Evolutionary conservation across 1,140 invertebrate species (phyloP).

Genomic region (Aphidius gifuensis): DNA sequence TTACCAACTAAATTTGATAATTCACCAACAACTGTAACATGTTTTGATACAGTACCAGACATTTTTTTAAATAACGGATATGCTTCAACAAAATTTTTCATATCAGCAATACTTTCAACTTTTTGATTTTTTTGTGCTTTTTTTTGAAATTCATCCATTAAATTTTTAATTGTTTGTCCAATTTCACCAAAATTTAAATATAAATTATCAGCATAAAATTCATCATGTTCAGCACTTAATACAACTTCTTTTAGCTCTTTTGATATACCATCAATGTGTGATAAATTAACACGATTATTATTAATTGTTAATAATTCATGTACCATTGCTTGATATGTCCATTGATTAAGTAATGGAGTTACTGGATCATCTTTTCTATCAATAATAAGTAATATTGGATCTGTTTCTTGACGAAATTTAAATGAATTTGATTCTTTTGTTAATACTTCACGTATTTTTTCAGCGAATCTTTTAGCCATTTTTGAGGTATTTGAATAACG

Average conservation of each 20-base stretch:
- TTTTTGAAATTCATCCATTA: constrained; percentile 97
- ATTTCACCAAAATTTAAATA: constrained; percentile 98
- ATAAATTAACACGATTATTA: constrained; percentile 92
- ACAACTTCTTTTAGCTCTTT: constrained; percentile 93
- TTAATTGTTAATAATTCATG: constrained; percentile 93
- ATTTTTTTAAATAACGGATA: constrained; percentile 99
- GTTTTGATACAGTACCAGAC: constrained; percentile 96
- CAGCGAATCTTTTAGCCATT: constrained; percentile 81
- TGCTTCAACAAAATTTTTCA: constrained; percentile 98
- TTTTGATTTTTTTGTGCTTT: constrained; percentile 95
- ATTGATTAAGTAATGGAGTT: constrained; percentile 96
- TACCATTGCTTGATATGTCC: constrained; percentile 99
- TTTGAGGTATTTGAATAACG: constrained; percentile 88
- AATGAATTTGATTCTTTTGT: constrained; percentile 84
- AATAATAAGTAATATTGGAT: constrained; percentile 80
- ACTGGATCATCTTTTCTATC: constrained; percentile 92
- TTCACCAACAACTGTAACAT: constrained; percentile 94
- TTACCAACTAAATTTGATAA: constrained; percentile 80
- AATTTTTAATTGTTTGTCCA: constrained; percentile 91
- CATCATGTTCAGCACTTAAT: constrained; percentile 91
- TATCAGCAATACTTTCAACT: constrained; percentile 96
- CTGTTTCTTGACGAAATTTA: constrained; percentile 75
- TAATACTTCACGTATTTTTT: constrained; percentile 78
- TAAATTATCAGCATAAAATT: constrained; percentile 96
- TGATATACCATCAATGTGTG: constrained; percentile 74